Base-by-base conservation (phyloP, 2,797 vertebrate genomes). In the Mus spretus region DNA sequence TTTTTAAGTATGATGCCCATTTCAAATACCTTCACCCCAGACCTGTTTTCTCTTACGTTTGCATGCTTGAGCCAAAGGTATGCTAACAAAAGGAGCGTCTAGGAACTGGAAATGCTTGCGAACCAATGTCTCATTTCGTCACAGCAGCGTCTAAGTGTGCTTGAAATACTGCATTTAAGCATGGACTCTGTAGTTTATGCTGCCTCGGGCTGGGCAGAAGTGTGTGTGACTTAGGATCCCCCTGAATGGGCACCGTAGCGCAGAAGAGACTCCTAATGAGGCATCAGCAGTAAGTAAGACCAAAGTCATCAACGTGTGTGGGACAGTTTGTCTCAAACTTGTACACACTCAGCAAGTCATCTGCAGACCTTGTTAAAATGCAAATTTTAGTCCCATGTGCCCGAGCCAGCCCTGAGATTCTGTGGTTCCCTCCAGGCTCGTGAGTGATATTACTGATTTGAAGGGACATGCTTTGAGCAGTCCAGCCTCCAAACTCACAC, bases 81-180 rank as follows among this genome's bases (percentile, higher is more conserved):
- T 53, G 75, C 81, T 81, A 65, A 83, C 40, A 74, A 93, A 92
- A 96, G 47, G 34, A 89, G 20, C 78, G 75, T 61, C 79, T 63
- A 86, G 34, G 44, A 96, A 92, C 55, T 20, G 59, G 65, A 26
- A 92, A 80, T 13, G 40, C 37, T 57, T 90, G 55, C 82, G 86
- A 90, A 74, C 20, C 14, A 85, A 96, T 89, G 84, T 91, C 85
- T n/a, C 65, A 37, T 91, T 91, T 93, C 90, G 47, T 83, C 91
- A 74, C 80, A 93, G 81, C 24, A 84, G 67, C 59, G 81, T 84
- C 44, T 44, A 89, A 65, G 77, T 85, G 67, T 50, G 55, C 74
- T 47, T 86, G 78, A 90, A 91, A 94, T 61, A 74, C 12, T 80
- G 63, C 78, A 85, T 79, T 40, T 79, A 82, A 92, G 31, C 31